A percentile compares a stretch with the other conserved stretches of the same genome.
Evolutionary conservation across 23 tunicate species (phyloP).

Genomic region (Styela clava): DNA sequence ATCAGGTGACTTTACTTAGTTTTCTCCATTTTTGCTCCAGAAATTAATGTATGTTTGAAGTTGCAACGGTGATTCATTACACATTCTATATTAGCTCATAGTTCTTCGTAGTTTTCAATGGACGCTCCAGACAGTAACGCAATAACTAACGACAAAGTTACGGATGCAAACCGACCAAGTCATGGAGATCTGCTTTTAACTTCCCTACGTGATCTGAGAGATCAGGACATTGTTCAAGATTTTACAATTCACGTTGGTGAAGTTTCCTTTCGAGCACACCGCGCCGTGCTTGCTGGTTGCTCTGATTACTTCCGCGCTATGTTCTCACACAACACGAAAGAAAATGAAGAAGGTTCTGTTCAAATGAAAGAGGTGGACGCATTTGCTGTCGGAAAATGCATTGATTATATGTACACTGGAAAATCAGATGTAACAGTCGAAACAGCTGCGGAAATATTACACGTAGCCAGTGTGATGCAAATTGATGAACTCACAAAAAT

Average conservation of each 20-base stretch:
- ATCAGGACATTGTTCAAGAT: not conserved
- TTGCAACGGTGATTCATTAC: too few species aligned
- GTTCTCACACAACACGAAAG: slow-evolving; percentile 47
- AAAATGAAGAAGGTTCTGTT: slow-evolving; percentile 33
- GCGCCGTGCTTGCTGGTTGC: slow-evolving; percentile 58
- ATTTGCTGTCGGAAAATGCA: slow-evolving; percentile 25
- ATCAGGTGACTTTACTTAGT: too few species aligned
- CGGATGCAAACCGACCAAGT: too few species aligned
- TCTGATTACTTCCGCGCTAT: slow-evolving; percentile 70
- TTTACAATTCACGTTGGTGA: not conserved
- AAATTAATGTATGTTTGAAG: too few species aligned
- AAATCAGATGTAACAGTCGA: slow-evolving; percentile 30
- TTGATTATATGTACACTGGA: slow-evolving; percentile 58
- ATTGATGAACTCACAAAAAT: not conserved
- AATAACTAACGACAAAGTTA: too few species aligned
- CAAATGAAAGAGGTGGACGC: slow-evolving; percentile 46
- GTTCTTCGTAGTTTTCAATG: too few species aligned
- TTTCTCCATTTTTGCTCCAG: too few species aligned
- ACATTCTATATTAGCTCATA: too few species aligned
- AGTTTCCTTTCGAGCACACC: not conserved
- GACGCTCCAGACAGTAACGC: too few species aligned
- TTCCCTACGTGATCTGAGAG: too few species aligned
- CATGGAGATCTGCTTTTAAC: too few species aligned
- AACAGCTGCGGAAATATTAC: slow-evolving; percentile 48
- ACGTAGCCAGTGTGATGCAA: slow-evolving; percentile 53